Conservation (phyloP, 2,888 invertebrate genomes). For the Euphydryas editha region DNA sequence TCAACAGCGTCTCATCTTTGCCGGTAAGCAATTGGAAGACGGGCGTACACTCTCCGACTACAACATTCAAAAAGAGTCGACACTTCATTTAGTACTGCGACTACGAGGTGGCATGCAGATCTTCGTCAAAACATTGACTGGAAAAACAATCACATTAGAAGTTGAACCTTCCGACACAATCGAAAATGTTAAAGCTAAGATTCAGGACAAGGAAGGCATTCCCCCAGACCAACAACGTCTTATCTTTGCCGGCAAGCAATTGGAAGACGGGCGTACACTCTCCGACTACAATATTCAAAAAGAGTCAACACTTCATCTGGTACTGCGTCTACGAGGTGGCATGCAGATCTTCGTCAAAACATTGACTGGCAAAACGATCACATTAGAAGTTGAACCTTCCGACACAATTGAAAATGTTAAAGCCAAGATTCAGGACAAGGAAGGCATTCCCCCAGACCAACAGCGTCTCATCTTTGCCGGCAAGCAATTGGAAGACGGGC, state of each 20-base stretch:
- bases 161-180: slow-evolving; percentile 51
- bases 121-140: slow-evolving; percentile 53
- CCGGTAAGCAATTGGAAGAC: slow-evolving; percentile 72
- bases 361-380: slow-evolving; percentile 56
- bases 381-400: slow-evolving; percentile 58
- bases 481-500: slow-evolving; percentile 43
- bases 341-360: slow-evolving; percentile 62
- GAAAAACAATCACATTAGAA: slow-evolving; percentile 37
- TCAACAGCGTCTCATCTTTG: slow-evolving; percentile 74
- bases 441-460: slow-evolving; percentile 69
- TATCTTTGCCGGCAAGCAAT: slow-evolving; percentile 55
- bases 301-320: slow-evolving; percentile 58
- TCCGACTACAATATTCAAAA: slow-evolving; percentile 61
- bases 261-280: slow-evolving; percentile 58
- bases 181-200: slow-evolving; percentile 43
- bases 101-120: slow-evolving; percentile 51
- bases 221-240: slow-evolving; percentile 55
- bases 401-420: slow-evolving; percentile 60
- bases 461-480: slow-evolving; percentile 67
- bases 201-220: slow-evolving; percentile 49
- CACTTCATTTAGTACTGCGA: slow-evolving; percentile 27
- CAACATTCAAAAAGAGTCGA: slow-evolving; percentile 32
- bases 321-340: slow-evolving; percentile 52
- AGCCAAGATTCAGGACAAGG: slow-evolving; percentile 66
- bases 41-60: slow-evolving; percentile 32